Conservation (phyloP, 2,888 invertebrate species). For the Colletes collaris region DNA sequence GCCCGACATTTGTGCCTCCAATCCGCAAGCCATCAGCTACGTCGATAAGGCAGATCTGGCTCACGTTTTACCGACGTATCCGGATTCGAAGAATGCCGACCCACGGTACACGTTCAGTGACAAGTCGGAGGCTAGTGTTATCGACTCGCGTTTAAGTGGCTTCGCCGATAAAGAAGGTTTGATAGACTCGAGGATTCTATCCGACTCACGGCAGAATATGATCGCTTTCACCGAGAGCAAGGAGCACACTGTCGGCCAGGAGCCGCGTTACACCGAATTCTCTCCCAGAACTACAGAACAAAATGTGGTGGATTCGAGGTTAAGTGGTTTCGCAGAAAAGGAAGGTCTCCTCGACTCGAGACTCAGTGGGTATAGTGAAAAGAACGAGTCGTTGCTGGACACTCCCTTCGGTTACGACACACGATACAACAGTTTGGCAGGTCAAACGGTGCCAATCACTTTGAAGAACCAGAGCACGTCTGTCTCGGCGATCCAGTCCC, state of each 20-base stretch:
- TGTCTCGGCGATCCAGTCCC: slow-evolving; percentile 80
- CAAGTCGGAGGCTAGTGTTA: slow-evolving; percentile 76
- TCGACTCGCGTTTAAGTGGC: slow-evolving; percentile 80
- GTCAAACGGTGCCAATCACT: slow-evolving; percentile 81
- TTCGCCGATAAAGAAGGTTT: slow-evolving; percentile 81
- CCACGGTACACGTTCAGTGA: slow-evolving; percentile 77
- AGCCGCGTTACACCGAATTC: slow-evolving; percentile 76
- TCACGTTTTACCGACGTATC: slow-evolving; percentile 80
- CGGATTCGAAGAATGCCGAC: slow-evolving; percentile 76
- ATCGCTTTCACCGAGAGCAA: slow-evolving; percentile 80
- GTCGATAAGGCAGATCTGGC: slow-evolving; percentile 81
- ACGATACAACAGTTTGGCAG: slow-evolving; percentile 78
- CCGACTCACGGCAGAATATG: slow-evolving; percentile 80
- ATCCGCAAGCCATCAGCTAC: slow-evolving; percentile 82
- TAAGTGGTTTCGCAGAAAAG: slow-evolving; percentile 73
- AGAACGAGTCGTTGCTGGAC: slow-evolving; percentile 77
- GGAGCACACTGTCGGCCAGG: slow-evolving; percentile 75
- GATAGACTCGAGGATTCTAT: slow-evolving; percentile 79
- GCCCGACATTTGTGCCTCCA: slow-evolving; percentile 81
- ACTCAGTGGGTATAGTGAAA: slow-evolving; percentile 67
- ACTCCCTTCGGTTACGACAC: slow-evolving; percentile 77
- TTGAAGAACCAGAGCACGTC: slow-evolving; percentile 79
- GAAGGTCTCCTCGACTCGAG: slow-evolving; percentile 73
- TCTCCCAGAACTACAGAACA: slow-evolving; percentile 57
- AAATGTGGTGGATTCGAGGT: slow-evolving; percentile 66